Percentiles rank a stretch among this genome's conserved stretches.
Conservation (phyloP, 2,888 invertebrate species). For the Eugnorisma glareosa region DNA sequence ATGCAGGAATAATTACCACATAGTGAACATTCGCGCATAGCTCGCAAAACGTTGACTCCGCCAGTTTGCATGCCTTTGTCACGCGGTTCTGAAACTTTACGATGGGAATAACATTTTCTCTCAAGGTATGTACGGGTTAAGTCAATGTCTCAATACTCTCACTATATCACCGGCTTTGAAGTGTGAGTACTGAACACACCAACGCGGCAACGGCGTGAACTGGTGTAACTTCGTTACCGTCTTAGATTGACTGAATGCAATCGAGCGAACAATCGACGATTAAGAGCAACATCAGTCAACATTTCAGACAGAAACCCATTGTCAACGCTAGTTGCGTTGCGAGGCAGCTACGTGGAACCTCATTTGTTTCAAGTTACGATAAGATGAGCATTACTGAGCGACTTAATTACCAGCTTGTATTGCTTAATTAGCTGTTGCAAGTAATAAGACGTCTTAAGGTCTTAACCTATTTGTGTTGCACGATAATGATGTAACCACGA, state of each 20-base stretch:
- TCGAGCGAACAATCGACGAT: conserved; percentile 77
- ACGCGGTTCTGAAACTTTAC: conserved; percentile 59
- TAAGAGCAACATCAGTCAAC: conserved; percentile 70
- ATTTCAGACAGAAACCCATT: conserved; percentile 71
- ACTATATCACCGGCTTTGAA: conserved; percentile 17
- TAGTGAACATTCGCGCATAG: conserved; percentile 68
- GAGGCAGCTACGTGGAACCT: conserved; percentile 72
- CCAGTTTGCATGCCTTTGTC: conserved; percentile 57
- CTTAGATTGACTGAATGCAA: conserved; percentile 59
- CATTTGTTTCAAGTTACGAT: conserved; percentile 60
- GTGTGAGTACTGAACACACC: conserved; percentile 3
- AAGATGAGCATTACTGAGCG: conserved; percentile 59
- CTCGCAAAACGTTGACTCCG: conserved; percentile 70
- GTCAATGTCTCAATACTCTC: conserved; percentile 14
- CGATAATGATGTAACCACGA: conserved; percentile 23
- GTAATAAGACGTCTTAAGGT: conserved; percentile 34
- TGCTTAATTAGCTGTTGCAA: conserved; percentile 40
- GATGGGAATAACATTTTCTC: conserved; percentile 51
- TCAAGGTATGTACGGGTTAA: conserved; percentile 25
- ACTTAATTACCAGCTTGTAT: conserved; percentile 48
- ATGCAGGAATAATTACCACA: conserved; percentile 71
- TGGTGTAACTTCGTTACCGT: conserved; percentile 48
- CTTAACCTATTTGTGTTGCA: conserved; percentile 36
- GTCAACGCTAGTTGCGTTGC: conserved; percentile 71
- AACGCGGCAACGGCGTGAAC: conserved; percentile 16